phyloP scores from a whole-genome alignment of 2,888 invertebrate species.

The Hirtodrosophila cameraria region DNA sequence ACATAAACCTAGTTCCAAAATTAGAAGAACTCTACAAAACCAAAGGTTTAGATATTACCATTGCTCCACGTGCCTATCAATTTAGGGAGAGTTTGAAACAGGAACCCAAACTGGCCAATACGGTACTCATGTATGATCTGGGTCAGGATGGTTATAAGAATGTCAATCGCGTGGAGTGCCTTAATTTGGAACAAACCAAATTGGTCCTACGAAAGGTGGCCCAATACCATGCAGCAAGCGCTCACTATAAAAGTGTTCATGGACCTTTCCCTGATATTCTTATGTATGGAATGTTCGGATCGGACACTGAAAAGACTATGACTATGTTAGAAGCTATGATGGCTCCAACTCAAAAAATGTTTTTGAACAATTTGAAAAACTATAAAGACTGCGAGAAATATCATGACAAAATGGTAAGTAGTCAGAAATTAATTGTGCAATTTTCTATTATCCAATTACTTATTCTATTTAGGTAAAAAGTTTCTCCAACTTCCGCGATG shows the following conservation, averaged over 20 bases:
- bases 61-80: slow-evolving; percentile 58
- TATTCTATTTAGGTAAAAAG: slow-evolving; percentile 40
- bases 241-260: slow-evolving; percentile 50
- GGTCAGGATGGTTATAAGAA: slow-evolving; percentile 72
- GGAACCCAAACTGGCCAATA: slow-evolving; percentile 50
- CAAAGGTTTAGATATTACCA: slow-evolving; percentile 49
- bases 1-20: slow-evolving; percentile 68
- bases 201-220: slow-evolving; percentile 77
- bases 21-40: slow-evolving; percentile 63
- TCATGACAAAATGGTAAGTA: slow-evolving; percentile 64
- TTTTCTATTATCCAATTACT: not conserved
- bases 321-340: slow-evolving; percentile 31
- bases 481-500: slow-evolving; percentile 33
- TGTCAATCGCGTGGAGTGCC: slow-evolving; percentile 73
- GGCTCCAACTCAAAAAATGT: slow-evolving; percentile 15
- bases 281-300: slow-evolving; percentile 30
- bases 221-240: slow-evolving; percentile 81
- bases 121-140: slow-evolving; percentile 79
- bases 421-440: not conserved
- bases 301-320: slow-evolving; percentile 8
- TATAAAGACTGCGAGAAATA: slow-evolving; percentile 55
- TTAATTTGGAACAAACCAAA: slow-evolving; percentile 76
- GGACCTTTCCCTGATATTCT: slow-evolving; percentile 54
- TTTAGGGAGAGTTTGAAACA: slow-evolving; percentile 38
- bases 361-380: slow-evolving; percentile 43